Base-by-base conservation (phyloP, 2,797 vertebrate species). In the Hirundo rustica region DNA sequence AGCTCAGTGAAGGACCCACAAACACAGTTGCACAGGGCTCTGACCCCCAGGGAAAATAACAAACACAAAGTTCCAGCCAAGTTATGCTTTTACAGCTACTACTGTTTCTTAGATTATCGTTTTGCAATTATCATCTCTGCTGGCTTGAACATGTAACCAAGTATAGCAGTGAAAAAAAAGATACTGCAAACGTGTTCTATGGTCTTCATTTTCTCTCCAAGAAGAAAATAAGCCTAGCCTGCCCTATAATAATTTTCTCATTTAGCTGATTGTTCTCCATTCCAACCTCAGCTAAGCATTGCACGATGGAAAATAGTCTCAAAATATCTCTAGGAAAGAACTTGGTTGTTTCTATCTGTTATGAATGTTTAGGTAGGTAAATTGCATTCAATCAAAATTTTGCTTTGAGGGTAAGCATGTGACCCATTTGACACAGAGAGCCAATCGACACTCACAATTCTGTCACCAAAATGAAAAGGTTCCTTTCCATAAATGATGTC, bases 401-500 rank as follows among this genome's bases (percentile, higher is more conserved):
- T 77, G 8, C 38, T 85, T 86, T n/a, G 15, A 55, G 34, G 32
- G 8, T 19, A 34, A 72, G 4, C 0, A 0, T 76, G 89, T 83
- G 32, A 90, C 27, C 30, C 25, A 29, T 70, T 88, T 74, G 36
- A 32, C 47, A 21, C 18, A 83, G n/a, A 61, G 10, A 50, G 11
- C 2, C 4, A 11, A 62, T 40, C 18, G 30, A 54, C 26, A 21
- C 5, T 44, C 17, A 10, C 21, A 32, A 23, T 42, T 70, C 64
- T 19, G 45, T 58, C 45, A 50, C 16, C 14, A 27, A 40, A 75
- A 55, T 23, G 7, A 53, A 72, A 83, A 57, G 1, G 22, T 26
- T 71, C 53, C 7, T 30, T 84, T 75, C 29, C 29, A 20, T 44
- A 73, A 82, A 40, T 34, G 1, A 30, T 0, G 0, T 16, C 7